phyloP scores from a whole-genome alignment of 2,888 invertebrate species.

The Phlogophora meticulosa region DNA sequence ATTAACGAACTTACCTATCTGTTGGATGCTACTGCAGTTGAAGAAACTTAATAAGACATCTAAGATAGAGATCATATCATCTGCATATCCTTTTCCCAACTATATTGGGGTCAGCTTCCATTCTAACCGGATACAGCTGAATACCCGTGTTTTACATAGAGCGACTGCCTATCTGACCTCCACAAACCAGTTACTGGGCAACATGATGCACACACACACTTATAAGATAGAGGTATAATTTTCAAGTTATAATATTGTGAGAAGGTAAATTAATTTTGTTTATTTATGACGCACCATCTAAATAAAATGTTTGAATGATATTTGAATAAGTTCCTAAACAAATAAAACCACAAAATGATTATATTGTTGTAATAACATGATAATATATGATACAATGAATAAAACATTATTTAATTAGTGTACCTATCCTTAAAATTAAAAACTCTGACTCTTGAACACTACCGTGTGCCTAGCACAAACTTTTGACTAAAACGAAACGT shows the following conservation, averaged over 20 bases:
- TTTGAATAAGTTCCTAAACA: neutral
- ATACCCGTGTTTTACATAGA: no score
- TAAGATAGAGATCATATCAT: neutral
- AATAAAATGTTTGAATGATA: neutral
- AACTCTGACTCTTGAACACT: neutral
- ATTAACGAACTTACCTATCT: conserved; percentile 83
- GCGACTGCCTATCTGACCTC: no score
- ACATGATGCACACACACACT: no score
- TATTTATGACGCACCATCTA: neutral
- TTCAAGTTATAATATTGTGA: neutral
- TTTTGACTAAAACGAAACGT: no score
- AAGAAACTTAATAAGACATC: conserved; percentile 13
- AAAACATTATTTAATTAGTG: neutral
- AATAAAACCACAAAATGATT: conserved; percentile 4
- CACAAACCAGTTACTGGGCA: no score
- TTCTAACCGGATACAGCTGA: no score
- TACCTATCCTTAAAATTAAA: neutral
- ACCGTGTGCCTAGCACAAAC: no score
- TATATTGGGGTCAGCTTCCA: no score
- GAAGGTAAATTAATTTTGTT: neutral
- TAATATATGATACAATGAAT: neutral
- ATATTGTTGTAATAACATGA: conserved; percentile 1
- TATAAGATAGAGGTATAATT: no score
- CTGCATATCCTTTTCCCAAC: no score
- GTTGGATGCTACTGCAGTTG: conserved; percentile 74